phyloP scores from a whole-genome alignment of 2,113 vertebrate species.

The Mirza zaza region DNA sequence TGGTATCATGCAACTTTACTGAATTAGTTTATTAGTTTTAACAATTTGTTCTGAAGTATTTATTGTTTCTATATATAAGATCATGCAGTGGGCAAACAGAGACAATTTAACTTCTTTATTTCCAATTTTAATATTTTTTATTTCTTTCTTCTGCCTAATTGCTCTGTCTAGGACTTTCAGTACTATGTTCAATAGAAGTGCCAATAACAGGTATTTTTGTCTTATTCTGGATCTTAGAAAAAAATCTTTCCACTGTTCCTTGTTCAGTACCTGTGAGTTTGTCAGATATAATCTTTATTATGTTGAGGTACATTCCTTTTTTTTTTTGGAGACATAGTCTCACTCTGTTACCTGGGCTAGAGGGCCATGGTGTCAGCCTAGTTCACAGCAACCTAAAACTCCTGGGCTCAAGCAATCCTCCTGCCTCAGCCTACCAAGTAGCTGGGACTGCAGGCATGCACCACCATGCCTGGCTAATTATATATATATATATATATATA shows the following conservation, averaged over 20 bases:
- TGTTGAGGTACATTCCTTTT: background rate
- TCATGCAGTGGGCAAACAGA: background rate
- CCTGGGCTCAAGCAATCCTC: too few relatives aligned
- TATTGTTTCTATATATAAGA: background rate
- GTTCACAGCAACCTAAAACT: too few relatives aligned
- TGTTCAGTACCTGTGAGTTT: background rate
- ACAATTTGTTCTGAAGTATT: background rate
- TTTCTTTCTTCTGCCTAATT: background rate
- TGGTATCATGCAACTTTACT: background rate
- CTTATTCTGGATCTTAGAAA: background rate
- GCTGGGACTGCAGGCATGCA: too few relatives aligned
- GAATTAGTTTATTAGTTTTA: background rate
- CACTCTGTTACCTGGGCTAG: too few relatives aligned
- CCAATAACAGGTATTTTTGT: background rate
- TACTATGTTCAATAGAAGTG: background rate
- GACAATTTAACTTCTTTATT: background rate
- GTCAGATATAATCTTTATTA: background rate
- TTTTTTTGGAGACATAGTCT: too few relatives aligned
- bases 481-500: too few relatives aligned
- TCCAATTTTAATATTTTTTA: background rate
- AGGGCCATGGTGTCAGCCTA: too few relatives aligned
- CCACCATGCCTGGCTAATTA: too few relatives aligned
- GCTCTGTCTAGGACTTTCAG: background rate
- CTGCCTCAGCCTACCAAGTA: too few relatives aligned
- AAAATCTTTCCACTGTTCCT: background rate